These are phyloP conservation scores for Colostygia pectinataria DNA, from an alignment of 2,888 invertebrate species.

Conservation along the genomic window DNA sequence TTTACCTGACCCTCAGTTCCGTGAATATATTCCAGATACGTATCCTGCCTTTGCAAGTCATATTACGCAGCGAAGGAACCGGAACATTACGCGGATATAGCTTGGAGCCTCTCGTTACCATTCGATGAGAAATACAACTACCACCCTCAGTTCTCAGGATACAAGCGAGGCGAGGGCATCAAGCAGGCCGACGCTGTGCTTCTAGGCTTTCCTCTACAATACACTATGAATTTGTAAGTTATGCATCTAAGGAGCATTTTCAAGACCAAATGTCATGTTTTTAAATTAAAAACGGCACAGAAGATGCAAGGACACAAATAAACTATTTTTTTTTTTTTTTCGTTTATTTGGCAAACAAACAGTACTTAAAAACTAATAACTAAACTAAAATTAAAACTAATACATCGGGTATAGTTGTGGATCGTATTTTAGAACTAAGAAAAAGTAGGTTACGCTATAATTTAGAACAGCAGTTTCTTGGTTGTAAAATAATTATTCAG, in stretches of 20 bases:
- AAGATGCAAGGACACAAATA: not conserved
- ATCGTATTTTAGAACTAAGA: too few species aligned
- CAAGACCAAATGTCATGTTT: not conserved
- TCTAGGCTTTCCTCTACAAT: slow-evolving; percentile 82
- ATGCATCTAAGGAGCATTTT: not conserved
- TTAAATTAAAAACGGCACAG: not conserved
- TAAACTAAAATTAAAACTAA: too few species aligned
- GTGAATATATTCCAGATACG: slow-evolving; percentile 58
- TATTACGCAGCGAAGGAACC: slow-evolving; percentile 66
- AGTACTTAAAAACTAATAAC: too few species aligned
- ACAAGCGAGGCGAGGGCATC: slow-evolving; percentile 66
- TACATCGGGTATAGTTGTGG: too few species aligned
- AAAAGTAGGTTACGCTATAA: too few species aligned
- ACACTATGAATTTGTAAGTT: slow-evolving; percentile 76
- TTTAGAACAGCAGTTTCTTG: too few species aligned
- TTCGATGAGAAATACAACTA: slow-evolving; percentile 77
- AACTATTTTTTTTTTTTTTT: too few species aligned
- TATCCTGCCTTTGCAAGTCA: slow-evolving; percentile 70
- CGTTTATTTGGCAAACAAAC: too few species aligned
- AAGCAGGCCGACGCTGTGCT: slow-evolving; percentile 85
- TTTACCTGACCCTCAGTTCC: too few species aligned
- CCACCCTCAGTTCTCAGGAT: slow-evolving; percentile 82
- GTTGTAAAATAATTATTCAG: too few species aligned
- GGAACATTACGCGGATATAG: slow-evolving; percentile 75
- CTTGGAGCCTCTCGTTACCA: slow-evolving; percentile 76